phyloP scores from a whole-genome alignment of 2,797 vertebrate genomes.

The Pelobates cultripes region DNA sequence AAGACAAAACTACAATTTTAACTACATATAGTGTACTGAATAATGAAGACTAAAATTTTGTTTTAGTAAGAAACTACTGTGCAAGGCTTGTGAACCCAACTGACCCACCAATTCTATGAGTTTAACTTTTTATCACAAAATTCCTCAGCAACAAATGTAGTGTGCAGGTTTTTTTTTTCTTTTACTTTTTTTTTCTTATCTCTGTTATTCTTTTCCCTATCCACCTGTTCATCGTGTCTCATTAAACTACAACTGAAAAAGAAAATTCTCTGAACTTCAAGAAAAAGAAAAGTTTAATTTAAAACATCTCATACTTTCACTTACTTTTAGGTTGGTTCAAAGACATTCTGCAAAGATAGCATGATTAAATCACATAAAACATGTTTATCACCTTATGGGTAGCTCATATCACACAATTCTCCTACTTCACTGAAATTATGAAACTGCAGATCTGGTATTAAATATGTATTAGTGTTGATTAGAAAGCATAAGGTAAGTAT shows the following conservation, averaged over 20 bases:
- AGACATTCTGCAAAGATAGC: slow-evolving; percentile 9
- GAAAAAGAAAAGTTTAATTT: background rate
- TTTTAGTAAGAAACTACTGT: background rate
- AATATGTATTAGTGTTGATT: slow-evolving; percentile 30
- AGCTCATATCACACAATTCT: slow-evolving; percentile 4
- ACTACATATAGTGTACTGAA: no score
- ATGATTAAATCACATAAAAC: slow-evolving; percentile 34
- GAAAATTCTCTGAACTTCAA: background rate
- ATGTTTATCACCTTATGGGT: slow-evolving; percentile 25
- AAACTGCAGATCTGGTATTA: slow-evolving; percentile 1
- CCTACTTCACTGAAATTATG: slow-evolving; percentile 6
- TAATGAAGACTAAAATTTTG: no score
- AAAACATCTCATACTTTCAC: slow-evolving; percentile 7
- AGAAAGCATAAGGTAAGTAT: slow-evolving; percentile 12
- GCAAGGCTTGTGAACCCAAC: background rate
- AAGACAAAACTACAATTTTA: no score
- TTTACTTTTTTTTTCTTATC: background rate
- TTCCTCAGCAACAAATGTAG: background rate
- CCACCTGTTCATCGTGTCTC: slow-evolving; percentile 11
- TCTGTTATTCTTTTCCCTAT: slow-evolving; percentile 9
- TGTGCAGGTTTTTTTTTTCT: slow-evolving; percentile 11
- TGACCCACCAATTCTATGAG: slow-evolving; percentile 8
- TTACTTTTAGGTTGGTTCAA: slow-evolving; percentile 33
- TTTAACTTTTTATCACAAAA: slow-evolving; percentile 18
- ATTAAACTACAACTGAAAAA: slow-evolving; percentile 1